A percentile compares a stretch with the other conserved stretches of the same genome.
Evolutionary conservation across 92 coral and sea anemone species (phyloP).

Genomic region (Epizoanthus scotinus): DNA sequence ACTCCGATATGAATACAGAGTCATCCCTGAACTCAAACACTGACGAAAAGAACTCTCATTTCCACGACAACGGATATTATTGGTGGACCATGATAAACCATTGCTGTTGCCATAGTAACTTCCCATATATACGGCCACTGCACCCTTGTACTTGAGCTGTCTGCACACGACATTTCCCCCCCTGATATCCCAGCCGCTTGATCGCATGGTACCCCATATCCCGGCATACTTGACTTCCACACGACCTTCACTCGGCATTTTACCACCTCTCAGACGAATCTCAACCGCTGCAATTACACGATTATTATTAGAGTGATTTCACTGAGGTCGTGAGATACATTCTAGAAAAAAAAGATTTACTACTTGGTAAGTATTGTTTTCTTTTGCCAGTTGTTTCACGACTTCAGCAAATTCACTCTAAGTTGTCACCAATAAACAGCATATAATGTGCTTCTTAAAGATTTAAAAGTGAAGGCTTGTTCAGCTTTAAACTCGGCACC

Average conservation of each 20-base stretch:
- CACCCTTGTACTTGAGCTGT: conserved; percentile 20
- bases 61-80: neutral
- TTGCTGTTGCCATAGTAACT: neutral
- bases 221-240: conserved; percentile 23
- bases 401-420: too few relatives aligned
- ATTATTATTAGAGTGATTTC: too few relatives aligned
- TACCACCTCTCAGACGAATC: conserved; percentile 4
- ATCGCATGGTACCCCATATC: neutral
- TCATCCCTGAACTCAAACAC: neutral
- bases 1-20: too few relatives aligned
- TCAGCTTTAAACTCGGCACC: too few relatives aligned
- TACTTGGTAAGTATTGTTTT: too few relatives aligned
- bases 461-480: too few relatives aligned
- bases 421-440: too few relatives aligned
- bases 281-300: neutral
- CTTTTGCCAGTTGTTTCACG: too few relatives aligned
- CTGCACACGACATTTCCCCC: conserved; percentile 21
- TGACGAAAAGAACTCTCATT: conserved; percentile 22
- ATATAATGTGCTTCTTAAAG: too few relatives aligned
- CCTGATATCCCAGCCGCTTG: conserved; percentile 12
- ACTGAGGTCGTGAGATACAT: too few relatives aligned
- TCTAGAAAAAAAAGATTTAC: too few relatives aligned
- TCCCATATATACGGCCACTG: neutral
- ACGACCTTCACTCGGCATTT: neutral
- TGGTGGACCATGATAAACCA: neutral